Evolutionary conservation across 1,140 invertebrate genomes (phyloP), one percentile per base, ranked within the genome.

Genomic region (Penaeus japonicus): DNA sequence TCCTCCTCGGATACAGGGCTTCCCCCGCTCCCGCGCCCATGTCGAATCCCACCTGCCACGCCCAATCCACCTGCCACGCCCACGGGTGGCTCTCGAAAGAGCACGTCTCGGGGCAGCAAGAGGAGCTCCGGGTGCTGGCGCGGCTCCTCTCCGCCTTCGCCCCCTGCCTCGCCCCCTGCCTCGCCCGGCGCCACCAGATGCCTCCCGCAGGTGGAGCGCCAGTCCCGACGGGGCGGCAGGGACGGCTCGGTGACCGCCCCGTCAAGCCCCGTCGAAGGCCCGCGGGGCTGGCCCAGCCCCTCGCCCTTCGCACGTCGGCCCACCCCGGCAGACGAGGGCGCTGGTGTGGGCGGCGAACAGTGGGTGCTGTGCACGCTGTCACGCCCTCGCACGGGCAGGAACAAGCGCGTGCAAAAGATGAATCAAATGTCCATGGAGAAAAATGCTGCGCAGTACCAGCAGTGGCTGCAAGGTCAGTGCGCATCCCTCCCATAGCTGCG

Each of bases 381-480:
- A 27, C 47, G 55, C 54, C 75, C 84, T 73, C 35, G 70, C 24
- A 24, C 73, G 27, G 55, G 22, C 35, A 57, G 57, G 30, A 59
- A 59, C 35, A n/a, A 57, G 39, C 75, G 85, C 18, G 20, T 78
- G 2, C 54, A 32, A 10, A 86, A 35, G 77, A 59, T 62, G 85
- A 62, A 57, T 53, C 55, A 59, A 24, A 62, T 86, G 55, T 79
- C 77, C 35, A 86, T 86, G 85, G 75, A 62, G 75, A 62, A 80
- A 22, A 86, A 86, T 35, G 24, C 85, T 35, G 85, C 54, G 30
- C 85, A 86, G 77, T 86, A 86, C 85, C 54, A 54, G 17, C 73
- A 57, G 65, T 86, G 85, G 85, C 4, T 86, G 77, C 54, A 79
- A 86, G 85, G 85, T 86, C 22, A 59, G 84, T 84, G 27, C 47